Evolutionary conservation across 1,140 invertebrate genomes (phyloP), one percentile per base, ranked within the genome.

Genomic region (Drosophila lowei): DNA sequence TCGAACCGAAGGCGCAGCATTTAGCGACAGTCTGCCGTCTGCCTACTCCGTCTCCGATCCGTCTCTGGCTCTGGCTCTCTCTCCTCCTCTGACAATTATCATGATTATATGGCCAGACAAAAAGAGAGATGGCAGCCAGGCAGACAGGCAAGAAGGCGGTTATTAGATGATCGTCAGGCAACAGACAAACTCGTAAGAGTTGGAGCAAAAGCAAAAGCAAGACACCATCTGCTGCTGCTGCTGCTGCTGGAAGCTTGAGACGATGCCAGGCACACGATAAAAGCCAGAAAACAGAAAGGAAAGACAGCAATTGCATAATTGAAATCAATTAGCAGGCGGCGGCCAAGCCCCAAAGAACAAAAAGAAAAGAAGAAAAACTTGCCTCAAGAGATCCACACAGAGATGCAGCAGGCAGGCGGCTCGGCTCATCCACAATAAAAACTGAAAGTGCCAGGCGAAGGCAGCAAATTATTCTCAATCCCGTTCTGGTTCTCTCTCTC

Each of bases 301-400:
- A 30, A 49, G 18, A 64, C 42, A 49, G 62, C 81, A 86, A 86
- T 86, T 86, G 81, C 83, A 86, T 86, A 86, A 86, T 88, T 86
- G 78, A 86, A 86, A 86, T 83, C 78, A 86, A 86, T 86, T 86
- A 86, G 66, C 65, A 77, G 41, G 18, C 70, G 61, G 84, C 52
- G 62, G 50, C 55, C 56, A 55, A 76, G 72, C 56, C 63, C 62
- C 44, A 58, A 28, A 58, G 49, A 54, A 46, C 44, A 23, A 28
- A 47, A 28, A 7, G 54, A 23, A 44, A 46, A 28, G 52, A 53
- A 56, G 43, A 30, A 54, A 25, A 70, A 18, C 56, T 34, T 43
- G 50, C 50, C 13, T 38, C 44, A 9, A 13, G 11, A 16, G 25
- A 63, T 46, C 9, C 21, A 13, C 34, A 38, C 11, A 38, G 34